Conservation (phyloP, 2,113 vertebrate genomes). For the Cinclus mexicanus region DNA sequence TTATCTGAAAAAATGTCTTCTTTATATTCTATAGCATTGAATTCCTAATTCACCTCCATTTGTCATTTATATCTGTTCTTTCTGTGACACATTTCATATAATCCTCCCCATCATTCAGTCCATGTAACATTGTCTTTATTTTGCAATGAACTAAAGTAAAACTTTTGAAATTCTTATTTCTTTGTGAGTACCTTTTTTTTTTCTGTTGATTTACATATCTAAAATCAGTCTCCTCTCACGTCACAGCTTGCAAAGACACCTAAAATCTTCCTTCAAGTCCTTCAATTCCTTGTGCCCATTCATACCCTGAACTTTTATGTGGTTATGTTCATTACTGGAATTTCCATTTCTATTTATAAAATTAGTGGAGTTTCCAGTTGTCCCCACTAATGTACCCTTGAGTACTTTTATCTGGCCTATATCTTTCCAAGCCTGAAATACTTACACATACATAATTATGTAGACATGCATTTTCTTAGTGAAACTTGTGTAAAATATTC, state of each 20-base stretch:
- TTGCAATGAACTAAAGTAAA: background rate
- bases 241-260: background rate
- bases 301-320: background rate
- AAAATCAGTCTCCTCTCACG: background rate
- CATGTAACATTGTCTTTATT: background rate
- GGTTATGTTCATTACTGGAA: background rate
- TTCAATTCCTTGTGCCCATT: background rate
- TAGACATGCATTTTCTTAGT: background rate
- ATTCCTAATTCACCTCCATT: conserved; percentile 17
- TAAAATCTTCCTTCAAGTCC: background rate
- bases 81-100: background rate
- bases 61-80: background rate
- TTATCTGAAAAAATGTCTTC: background rate
- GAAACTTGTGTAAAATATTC: background rate
- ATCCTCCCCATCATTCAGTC: background rate
- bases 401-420: background rate
- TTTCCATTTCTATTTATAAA: background rate
- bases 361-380: background rate
- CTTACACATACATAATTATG: background rate
- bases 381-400: background rate
- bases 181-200: background rate
- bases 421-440: background rate
- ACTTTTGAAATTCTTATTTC: background rate
- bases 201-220: background rate
- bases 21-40: background rate